phyloP scores from a whole-genome alignment of 2,797 vertebrate genomes.

The Oryzias sinensis region DNA sequence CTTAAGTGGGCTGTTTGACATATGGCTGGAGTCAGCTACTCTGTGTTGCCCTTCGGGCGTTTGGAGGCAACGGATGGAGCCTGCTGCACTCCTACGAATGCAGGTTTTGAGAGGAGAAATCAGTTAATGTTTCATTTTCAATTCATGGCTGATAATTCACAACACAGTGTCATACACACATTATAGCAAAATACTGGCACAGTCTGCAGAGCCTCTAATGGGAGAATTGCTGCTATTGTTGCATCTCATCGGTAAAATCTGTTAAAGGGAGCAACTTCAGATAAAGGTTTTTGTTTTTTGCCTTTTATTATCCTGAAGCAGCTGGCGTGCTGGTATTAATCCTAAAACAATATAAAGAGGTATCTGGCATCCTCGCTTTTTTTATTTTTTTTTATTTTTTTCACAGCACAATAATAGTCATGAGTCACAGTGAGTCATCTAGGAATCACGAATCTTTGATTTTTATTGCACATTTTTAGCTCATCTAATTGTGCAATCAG shows the following conservation, averaged over 20 bases:
- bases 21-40: conserved; percentile 42
- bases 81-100: conserved; percentile 12
- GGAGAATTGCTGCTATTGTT: not conserved
- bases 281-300: not conserved
- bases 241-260: not conserved
- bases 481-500: conserved; percentile 36
- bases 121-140: conserved; percentile 33
- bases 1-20: conserved; percentile 37
- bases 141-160: conserved; percentile 17
- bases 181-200: too few relatives aligned
- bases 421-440: conserved; percentile 54
- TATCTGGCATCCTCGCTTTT: conserved; percentile 12
- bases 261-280: not conserved
- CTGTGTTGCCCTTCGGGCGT: conserved; percentile 18
- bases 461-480: conserved; percentile 9
- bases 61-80: conserved; percentile 21
- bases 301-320: not conserved
- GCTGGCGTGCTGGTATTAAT: conserved; percentile 11
- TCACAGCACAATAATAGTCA: conserved; percentile 13
- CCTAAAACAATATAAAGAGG: conserved; percentile 11
- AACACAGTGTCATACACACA: conserved; percentile 4
- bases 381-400: conserved; percentile 23
- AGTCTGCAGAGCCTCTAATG: not conserved
- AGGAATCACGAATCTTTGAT: conserved; percentile 15
- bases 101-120: conserved; percentile 32